Conservation (phyloP, 2,113 vertebrate species). For the Hemiscyllium ocellatum region DNA sequence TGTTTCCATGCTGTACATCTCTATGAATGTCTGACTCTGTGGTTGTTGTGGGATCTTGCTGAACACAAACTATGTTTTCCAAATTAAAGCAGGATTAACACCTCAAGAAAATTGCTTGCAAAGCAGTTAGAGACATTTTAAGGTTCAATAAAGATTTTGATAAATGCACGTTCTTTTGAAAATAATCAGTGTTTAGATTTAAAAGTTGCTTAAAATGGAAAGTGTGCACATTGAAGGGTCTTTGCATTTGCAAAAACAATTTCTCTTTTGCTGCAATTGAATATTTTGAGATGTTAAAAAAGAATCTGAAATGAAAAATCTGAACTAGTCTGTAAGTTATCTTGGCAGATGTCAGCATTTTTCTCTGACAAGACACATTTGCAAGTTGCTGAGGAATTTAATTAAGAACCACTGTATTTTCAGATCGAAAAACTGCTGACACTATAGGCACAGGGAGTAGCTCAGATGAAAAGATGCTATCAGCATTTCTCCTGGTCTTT, state of each 20-base stretch:
- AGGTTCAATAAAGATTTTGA: not conserved
- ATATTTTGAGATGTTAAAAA: not conserved
- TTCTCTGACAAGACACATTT: not conserved
- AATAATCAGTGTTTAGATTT: not conserved
- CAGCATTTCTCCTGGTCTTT: not conserved
- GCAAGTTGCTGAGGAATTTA: slow-evolving; percentile 17
- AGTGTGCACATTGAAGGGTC: not conserved
- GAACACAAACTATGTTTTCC: not conserved
- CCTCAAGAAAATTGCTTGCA: not conserved
- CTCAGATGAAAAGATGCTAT: not conserved
- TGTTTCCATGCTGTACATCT: no score
- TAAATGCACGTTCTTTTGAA: not conserved
- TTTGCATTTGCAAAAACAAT: not conserved
- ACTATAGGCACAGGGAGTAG: not conserved
- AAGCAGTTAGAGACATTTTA: not conserved
- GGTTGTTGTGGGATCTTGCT: not conserved
- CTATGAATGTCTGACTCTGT: no score
- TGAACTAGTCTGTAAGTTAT: not conserved
- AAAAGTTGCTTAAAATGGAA: not conserved
- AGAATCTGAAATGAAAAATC: not conserved
- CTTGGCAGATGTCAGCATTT: not conserved
- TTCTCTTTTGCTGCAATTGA: not conserved
- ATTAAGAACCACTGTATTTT: not conserved
- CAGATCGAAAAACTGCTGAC: slow-evolving; percentile 21
- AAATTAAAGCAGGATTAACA: not conserved